Evolutionary conservation across 2,113 vertebrate genomes (phyloP).

Genomic region (Pachycephala philippinensis): DNA sequence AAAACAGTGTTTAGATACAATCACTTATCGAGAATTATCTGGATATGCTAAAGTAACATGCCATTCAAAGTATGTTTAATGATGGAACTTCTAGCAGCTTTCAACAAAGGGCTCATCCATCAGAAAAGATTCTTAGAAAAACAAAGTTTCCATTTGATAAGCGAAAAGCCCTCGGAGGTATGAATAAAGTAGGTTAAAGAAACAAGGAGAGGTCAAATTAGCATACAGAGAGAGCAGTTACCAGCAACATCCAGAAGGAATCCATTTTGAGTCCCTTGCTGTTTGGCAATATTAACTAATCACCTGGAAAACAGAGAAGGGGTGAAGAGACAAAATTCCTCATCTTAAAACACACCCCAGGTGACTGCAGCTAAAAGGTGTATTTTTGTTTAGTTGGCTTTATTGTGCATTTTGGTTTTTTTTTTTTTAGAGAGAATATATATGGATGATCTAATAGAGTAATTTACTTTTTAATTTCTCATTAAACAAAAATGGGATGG

Average conservation of each 20-base stretch:
- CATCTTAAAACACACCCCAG: neutral
- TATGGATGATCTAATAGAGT: neutral
- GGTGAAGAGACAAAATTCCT: neutral
- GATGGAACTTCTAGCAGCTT: neutral
- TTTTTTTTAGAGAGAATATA: neutral
- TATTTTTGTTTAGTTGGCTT: rapidly evolving
- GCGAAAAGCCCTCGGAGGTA: neutral
- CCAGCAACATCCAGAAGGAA: neutral
- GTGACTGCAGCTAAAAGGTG: neutral
- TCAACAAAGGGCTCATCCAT: neutral
- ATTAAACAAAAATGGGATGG: neutral
- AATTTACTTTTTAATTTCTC: neutral
- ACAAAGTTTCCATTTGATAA: neutral
- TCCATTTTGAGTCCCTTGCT: neutral
- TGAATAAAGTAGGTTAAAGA: neutral
- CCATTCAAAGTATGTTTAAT: neutral
- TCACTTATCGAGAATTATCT: neutral
- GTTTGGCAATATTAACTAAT: neutral
- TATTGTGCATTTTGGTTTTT: neutral
- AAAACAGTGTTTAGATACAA: neutral
- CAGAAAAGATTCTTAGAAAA: conserved; percentile 1
- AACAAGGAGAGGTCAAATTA: neutral
- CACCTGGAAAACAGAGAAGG: neutral
- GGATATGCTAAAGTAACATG: conserved; percentile 11
- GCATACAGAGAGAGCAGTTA: neutral